Percentiles rank a stretch among this genome's conserved stretches.
These are phyloP conservation scores for Dendroctonus ponderosae DNA, from an alignment of 1,140 invertebrate genomes.

Conservation along the genomic window DNA sequence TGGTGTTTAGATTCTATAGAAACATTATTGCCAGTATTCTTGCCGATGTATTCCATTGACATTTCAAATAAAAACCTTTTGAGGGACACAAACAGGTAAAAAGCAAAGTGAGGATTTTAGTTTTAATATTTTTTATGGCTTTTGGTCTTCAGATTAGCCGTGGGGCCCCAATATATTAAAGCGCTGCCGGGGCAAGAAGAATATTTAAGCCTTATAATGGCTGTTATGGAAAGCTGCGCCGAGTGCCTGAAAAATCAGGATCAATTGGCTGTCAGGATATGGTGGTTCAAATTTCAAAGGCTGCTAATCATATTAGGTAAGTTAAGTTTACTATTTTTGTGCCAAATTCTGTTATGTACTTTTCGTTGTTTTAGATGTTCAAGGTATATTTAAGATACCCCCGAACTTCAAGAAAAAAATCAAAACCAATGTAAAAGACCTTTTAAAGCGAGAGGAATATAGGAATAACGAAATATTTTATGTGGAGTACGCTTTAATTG, in stretches of 20 bases:
- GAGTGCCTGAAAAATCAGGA: conserved; percentile 48
- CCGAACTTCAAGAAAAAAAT: conserved; percentile 53
- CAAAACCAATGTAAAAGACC: conserved; percentile 56
- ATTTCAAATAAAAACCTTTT: conserved; percentile 41
- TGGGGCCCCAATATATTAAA: conserved; percentile 60
- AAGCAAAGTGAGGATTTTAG: not conserved
- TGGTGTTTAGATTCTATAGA: conserved; percentile 58
- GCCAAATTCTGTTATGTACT: not conserved
- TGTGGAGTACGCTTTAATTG: conserved; percentile 63
- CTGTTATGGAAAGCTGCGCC: conserved; percentile 50
- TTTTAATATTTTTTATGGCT: not conserved
- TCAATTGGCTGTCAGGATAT: conserved; percentile 54
- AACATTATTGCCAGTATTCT: conserved; percentile 51
- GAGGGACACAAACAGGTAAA: conserved; percentile 34
- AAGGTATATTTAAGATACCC: conserved; percentile 49
- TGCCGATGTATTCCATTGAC: conserved; percentile 43
- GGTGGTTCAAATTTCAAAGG: conserved; percentile 63
- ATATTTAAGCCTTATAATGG: conserved; percentile 56
- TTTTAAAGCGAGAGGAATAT: conserved; percentile 57
- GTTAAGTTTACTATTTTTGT: not conserved
- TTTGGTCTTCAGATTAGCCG: conserved; percentile 44
- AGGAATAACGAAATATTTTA: conserved; percentile 60
- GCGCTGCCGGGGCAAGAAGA: conserved; percentile 60
- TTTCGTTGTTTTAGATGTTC: conserved; percentile 48
- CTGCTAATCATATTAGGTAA: conserved; percentile 56